A percentile compares a stretch with the other conserved stretches of the same genome.
phyloP scores from a whole-genome alignment of 2,888 invertebrate species.

The Anticlea derivata region DNA sequence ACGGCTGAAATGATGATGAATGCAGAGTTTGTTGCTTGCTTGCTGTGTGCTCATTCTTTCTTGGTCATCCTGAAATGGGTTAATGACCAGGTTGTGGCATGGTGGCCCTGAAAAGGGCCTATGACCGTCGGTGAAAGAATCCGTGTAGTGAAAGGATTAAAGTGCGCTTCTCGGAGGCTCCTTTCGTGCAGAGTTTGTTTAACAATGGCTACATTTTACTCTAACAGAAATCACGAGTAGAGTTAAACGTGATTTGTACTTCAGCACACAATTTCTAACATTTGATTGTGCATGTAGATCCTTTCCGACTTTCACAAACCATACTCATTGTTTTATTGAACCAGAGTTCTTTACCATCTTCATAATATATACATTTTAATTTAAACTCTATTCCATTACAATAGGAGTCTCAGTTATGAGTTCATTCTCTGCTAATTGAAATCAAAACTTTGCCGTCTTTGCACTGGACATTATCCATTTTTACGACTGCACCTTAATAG shows the following conservation, averaged over 20 bases:
- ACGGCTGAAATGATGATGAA: too few species aligned
- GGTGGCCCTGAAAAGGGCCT: too few species aligned
- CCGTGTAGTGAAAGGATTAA: too few species aligned
- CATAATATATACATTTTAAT: slow-evolving; percentile 4
- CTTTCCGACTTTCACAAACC: slow-evolving; percentile 29
- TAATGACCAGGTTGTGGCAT: too few species aligned
- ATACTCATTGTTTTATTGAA: slow-evolving; percentile 27
- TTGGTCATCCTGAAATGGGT: too few species aligned
- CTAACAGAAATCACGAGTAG: neutral
- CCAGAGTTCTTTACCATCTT: slow-evolving; percentile 7
- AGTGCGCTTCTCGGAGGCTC: too few species aligned
- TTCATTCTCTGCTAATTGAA: slow-evolving; percentile 23
- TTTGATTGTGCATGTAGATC: slow-evolving; percentile 32
- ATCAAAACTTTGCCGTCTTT: slow-evolving; percentile 49
- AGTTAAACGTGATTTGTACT: slow-evolving; percentile 16
- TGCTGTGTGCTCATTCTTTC: too few species aligned
- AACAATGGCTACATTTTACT: neutral
- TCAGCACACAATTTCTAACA: slow-evolving; percentile 17
- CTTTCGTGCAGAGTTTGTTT: too few species aligned
- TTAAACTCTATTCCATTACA: slow-evolving; percentile 21
- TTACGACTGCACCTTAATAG: slow-evolving; percentile 65
- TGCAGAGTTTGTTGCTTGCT: too few species aligned
- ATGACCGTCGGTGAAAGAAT: too few species aligned
- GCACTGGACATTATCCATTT: slow-evolving; percentile 61
- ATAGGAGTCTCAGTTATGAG: slow-evolving; percentile 20